Evolutionary conservation across 23 tunicate genomes (phyloP).

Genomic region (Styela plicata): DNA sequence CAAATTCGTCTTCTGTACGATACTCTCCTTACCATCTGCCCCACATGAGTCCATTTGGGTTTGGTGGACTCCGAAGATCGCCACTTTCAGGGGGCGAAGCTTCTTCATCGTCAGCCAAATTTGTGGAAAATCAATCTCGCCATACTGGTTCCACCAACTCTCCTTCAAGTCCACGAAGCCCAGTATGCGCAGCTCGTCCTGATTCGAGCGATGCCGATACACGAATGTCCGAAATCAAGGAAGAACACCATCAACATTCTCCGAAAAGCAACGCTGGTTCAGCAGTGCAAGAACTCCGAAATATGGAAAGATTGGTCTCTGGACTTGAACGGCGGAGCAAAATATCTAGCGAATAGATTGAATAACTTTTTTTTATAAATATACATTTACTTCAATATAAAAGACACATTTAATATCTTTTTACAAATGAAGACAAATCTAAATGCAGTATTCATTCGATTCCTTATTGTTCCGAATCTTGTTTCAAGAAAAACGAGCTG

Average conservation of each 20-base stretch:
- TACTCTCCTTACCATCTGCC: conserved; percentile 27
- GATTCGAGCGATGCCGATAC: conserved; percentile 49
- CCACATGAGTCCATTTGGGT: not conserved
- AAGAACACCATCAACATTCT: conserved; percentile 13
- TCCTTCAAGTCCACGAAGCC: conserved; percentile 18
- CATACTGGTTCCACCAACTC: conserved; percentile 48
- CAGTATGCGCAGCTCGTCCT: conserved; percentile 12
- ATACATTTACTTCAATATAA: not conserved
- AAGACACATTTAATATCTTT: not conserved
- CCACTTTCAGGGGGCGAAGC: not conserved
- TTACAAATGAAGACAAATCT: not conserved
- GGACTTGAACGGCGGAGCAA: conserved; percentile 30
- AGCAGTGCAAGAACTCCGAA: conserved; percentile 48
- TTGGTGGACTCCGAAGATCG: conserved; percentile 15
- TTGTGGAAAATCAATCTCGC: not conserved
- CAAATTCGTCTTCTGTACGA: conserved; percentile 33
- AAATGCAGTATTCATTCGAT: conserved; percentile 14
- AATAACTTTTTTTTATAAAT: not conserved
- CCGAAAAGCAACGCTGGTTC: not conserved
- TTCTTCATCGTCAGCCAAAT: not conserved
- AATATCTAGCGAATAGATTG: conserved; percentile 16
- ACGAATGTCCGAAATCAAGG: conserved; percentile 34
- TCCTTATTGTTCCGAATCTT: conserved; percentile 17
- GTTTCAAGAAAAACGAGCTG: not conserved
- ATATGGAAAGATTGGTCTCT: conserved; percentile 68